Evolutionary conservation across 1,140 invertebrate genomes (phyloP).

Genomic region (Bombus cullumanus): DNA sequence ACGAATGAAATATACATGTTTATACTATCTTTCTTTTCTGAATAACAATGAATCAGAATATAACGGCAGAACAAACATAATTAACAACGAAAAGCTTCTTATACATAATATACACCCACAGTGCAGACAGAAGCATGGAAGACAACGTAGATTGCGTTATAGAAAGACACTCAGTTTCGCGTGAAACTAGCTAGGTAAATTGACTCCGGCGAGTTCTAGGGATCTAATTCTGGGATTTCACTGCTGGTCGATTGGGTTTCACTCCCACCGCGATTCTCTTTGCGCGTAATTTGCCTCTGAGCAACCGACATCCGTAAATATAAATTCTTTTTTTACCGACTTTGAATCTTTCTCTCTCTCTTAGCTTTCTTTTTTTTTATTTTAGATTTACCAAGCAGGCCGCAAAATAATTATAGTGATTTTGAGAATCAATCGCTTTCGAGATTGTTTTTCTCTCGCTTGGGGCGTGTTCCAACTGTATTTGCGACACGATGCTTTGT

Average conservation of each 20-base stretch:
- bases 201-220: constrained; percentile 62
- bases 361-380: background rate
- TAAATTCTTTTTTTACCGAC: constrained; percentile 15
- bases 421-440: too few species aligned
- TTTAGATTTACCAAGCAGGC: background rate
- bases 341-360: background rate
- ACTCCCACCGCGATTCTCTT: constrained; percentile 61
- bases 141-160: constrained; percentile 30
- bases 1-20: background rate
- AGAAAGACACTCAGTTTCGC: constrained; percentile 60
- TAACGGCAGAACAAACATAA: background rate
- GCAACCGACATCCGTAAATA: constrained; percentile 36
- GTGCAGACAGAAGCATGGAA: background rate
- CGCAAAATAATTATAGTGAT: background rate
- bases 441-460: too few species aligned
- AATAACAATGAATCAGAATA: background rate
- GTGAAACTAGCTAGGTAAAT: constrained; percentile 61
- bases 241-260: constrained; percentile 64
- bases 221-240: constrained; percentile 63
- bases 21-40: background rate
- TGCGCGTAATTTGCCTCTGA: constrained; percentile 59
- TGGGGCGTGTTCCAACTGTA: too few species aligned
- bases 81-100: constrained; percentile 2
- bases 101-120: background rate
- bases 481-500: too few species aligned